Conservation (phyloP, 2,888 invertebrate species). For the Idaea straminata region DNA sequence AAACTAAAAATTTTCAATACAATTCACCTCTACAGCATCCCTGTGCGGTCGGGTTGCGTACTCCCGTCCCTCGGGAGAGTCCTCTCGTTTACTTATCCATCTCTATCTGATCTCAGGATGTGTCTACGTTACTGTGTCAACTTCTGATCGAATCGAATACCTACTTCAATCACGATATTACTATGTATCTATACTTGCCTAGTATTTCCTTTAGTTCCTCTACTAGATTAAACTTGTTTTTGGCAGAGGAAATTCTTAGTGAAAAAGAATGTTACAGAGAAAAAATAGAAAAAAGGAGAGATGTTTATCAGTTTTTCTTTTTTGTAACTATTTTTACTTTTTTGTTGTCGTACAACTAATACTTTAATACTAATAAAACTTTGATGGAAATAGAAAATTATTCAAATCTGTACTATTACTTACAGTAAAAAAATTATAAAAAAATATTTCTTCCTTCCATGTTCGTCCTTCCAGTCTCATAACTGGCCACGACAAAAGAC, state of each 20-base stretch:
- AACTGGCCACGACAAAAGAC: too few species aligned
- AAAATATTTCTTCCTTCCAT: too few species aligned
- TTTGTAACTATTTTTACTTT: neutral
- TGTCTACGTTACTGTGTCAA: neutral
- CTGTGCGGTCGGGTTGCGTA: conserved; percentile 31
- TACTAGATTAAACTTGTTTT: neutral
- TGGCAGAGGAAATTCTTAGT: neutral
- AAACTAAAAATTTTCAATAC: neutral
- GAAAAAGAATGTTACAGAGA: neutral
- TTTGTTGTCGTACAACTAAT: neutral
- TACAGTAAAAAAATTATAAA: too few species aligned
- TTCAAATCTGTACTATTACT: too few species aligned
- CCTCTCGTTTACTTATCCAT: conserved; percentile 71
- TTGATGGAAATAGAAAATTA: too few species aligned
- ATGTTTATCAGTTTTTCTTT: neutral
- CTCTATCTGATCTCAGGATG: conserved; percentile 48
- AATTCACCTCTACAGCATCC: conserved; percentile 31
- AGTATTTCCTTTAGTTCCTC: neutral
- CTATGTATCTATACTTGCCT: neutral
- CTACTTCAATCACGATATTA: neutral
- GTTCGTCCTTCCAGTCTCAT: too few species aligned
- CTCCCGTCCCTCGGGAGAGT: conserved; percentile 49
- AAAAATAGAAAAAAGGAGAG: neutral
- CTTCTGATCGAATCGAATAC: conserved; percentile 1
- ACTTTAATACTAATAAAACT: too few species aligned